Evolutionary conservation across 2,888 invertebrate species (phyloP), one percentile per base, ranked within the genome.

Genomic region (Polylopha cassiicola): DNA sequence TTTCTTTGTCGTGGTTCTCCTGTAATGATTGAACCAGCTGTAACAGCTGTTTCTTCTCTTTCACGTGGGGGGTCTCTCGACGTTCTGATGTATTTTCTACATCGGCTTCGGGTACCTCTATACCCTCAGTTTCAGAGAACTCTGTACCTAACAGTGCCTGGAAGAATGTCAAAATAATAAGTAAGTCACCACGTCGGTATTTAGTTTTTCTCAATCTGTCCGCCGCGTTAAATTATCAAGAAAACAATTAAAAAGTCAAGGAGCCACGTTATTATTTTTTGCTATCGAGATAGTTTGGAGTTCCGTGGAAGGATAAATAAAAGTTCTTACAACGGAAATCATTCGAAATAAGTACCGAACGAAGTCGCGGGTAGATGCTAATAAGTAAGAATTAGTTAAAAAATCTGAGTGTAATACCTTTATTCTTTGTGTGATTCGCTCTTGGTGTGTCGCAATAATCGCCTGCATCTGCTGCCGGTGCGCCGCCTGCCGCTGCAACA

Each of bases 1-100:
- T 79, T 64, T 89, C 89, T 48, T 89, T 89, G 23, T 88, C 81
- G 39, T 89, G 89, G 48, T 89, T 84, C 48, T 88, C 87, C 54
- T 87, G 87, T 17, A 89, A 58, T 1, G 86, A 82, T 20, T 75
- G 73, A 1, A 89, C 78, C 6, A 89, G 56, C 48, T 85, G 84
- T n/a, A 86, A 43, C 15, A 86, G 62, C 47, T 77, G 85, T 39
- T 67, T 81, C 61, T 62, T 78, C 53, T 70, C 81, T 39, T 65
- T 80, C 3, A 45, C 38, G 18, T 76, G 64, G 0, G 80, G 75
- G 32, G 58, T 65, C 15, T 78, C 75, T 39, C 51, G 65, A 3
- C 48, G 48, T 36, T 72, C 69, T 1, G 39, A 46, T 17, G 51
- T 45, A 27, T 59, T 45, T 22, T 61, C 65, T 22, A 55, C 48